Evolutionary conservation across 2,888 invertebrate species (phyloP).

Genomic region (Scrobipalpa atriplicella): DNA sequence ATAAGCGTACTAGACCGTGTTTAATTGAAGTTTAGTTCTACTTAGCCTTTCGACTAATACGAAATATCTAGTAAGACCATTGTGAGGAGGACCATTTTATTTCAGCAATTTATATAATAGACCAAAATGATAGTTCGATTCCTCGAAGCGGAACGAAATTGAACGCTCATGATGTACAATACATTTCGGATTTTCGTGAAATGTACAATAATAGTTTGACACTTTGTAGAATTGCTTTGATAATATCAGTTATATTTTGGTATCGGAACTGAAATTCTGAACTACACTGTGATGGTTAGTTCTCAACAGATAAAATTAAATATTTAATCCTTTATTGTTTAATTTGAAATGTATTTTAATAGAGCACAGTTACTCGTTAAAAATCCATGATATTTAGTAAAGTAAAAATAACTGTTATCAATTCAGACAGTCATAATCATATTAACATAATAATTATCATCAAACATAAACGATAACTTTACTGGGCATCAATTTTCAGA

Average conservation of each 20-base stretch:
- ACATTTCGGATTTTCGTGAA: slow-evolving; percentile 6
- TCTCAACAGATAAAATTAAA: too few relatives aligned
- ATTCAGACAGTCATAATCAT: too few relatives aligned
- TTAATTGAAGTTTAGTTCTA: neutral
- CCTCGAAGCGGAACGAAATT: neutral
- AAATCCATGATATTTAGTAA: too few relatives aligned
- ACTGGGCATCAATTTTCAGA: neutral
- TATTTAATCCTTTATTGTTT: too few relatives aligned
- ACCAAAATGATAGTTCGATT: neutral
- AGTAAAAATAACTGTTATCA: too few relatives aligned
- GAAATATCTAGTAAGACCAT: neutral
- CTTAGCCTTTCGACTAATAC: neutral
- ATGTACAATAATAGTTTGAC: slow-evolving; percentile 5
- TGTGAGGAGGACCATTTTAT: neutral
- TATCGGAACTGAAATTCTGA: neutral
- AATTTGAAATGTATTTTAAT: too few relatives aligned
- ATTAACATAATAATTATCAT: too few relatives aligned
- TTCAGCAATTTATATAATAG: neutral
- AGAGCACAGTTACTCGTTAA: too few relatives aligned
- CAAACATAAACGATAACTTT: neutral
- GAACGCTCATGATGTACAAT: neutral
- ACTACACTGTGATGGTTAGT: too few relatives aligned
- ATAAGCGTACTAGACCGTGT: too few relatives aligned
- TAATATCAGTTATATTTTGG: neutral
- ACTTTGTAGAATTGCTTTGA: neutral